Conservation (phyloP, 2,797 vertebrate species). For the Hyperoplus lanceolatus region DNA sequence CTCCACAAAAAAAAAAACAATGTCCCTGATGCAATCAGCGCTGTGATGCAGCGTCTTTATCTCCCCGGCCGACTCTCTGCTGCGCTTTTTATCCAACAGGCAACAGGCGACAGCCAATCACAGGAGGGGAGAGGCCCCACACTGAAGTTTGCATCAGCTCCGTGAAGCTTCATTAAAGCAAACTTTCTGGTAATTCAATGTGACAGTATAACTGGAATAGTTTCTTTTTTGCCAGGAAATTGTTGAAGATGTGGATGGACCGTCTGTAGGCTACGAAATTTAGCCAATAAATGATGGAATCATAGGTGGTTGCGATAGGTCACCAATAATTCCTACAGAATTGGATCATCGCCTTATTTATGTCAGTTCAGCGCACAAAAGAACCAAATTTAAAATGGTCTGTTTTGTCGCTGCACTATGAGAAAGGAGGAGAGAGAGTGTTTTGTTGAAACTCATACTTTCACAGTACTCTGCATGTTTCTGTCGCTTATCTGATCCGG, state of each 20-base stretch:
- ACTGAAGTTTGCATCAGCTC: conserved; percentile 37
- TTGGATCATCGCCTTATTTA: neutral
- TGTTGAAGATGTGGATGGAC: neutral
- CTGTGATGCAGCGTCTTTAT: conserved; percentile 74
- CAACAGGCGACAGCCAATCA: conserved; percentile 95
- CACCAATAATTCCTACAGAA: neutral
- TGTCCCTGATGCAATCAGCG: conserved; percentile 87
- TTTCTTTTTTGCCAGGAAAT: neutral
- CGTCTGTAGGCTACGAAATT: neutral
- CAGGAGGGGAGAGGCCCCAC: conserved; percentile 77
- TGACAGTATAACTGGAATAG: neutral
- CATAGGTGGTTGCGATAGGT: neutral
- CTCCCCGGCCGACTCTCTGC: conserved; percentile 78
- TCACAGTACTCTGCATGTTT: conserved; percentile 13
- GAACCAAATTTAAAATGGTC: too few relatives aligned
- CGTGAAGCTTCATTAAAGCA: conserved; percentile 7
- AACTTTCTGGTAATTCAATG: neutral
- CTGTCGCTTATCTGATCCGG: conserved; percentile 9
- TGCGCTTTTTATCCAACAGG: conserved; percentile 93
- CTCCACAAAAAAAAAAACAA: conserved; percentile 28
- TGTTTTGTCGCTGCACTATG: neutral
- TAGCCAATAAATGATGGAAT: neutral
- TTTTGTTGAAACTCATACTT: conserved; percentile 15
- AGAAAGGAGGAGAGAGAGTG: too few relatives aligned
- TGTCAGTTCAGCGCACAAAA: neutral